Evolutionary conservation across 2,888 invertebrate species (phyloP).

Genomic region (Mythimna lalbum): DNA sequence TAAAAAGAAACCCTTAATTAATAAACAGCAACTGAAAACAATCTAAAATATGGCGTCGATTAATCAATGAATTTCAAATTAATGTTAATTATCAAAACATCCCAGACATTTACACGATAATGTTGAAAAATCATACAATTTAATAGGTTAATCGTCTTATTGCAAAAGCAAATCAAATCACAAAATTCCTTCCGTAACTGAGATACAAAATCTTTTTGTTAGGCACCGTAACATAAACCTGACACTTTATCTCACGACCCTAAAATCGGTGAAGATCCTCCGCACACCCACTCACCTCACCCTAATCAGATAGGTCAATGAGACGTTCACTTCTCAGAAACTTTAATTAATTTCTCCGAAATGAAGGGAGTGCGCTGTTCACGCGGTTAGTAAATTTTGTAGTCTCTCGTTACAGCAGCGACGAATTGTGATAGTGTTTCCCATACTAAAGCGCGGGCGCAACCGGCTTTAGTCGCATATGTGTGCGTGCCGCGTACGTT

Average conservation of each 20-base stretch:
- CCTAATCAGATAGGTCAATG: conserved; percentile 82
- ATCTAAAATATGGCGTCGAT: too few species aligned
- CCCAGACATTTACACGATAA: neutral
- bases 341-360: conserved; percentile 86
- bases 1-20: too few species aligned
- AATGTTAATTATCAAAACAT: neutral
- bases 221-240: conserved; percentile 60
- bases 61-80: too few species aligned
- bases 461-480: conserved; percentile 75
- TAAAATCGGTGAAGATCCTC: conserved; percentile 57
- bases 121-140: neutral
- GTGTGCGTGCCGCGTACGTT: conserved; percentile 69
- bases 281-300: conserved; percentile 60
- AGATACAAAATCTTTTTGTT: conserved; percentile 55
- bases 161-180: conserved; percentile 11
- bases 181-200: conserved; percentile 10
- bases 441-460: conserved; percentile 70
- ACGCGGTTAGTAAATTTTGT: conserved; percentile 78
- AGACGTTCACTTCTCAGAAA: conserved; percentile 82
- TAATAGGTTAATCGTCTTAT: neutral
- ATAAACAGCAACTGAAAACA: too few species aligned
- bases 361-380: conserved; percentile 73
- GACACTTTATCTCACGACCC: conserved; percentile 69
- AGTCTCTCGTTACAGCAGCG: conserved; percentile 76
- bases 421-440: conserved; percentile 77